Conservation (phyloP, 2,888 invertebrate genomes). For the Leptinotarsa peninsularis region DNA sequence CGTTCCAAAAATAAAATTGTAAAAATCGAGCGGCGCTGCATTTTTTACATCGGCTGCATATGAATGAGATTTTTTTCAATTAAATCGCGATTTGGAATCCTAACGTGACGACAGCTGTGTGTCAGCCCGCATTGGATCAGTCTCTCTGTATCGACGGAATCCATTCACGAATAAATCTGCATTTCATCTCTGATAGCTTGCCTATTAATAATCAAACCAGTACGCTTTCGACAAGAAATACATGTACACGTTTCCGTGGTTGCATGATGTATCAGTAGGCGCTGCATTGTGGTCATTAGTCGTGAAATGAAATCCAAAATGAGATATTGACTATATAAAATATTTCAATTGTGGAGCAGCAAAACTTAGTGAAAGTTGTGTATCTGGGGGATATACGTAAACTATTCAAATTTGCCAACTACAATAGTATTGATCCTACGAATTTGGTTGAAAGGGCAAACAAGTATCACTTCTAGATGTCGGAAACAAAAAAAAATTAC, state of each 20-base stretch:
- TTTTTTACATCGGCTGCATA: conserved; percentile 67
- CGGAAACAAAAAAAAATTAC: too few relatives aligned
- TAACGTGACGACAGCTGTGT: conserved; percentile 59
- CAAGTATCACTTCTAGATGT: too few relatives aligned
- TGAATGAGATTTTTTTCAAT: conserved; percentile 68
- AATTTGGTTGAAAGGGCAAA: too few relatives aligned
- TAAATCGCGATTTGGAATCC: conserved; percentile 65
- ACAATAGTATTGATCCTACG: too few relatives aligned
- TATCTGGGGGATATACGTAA: too few relatives aligned
- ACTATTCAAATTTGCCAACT: too few relatives aligned
- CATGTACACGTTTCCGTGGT: conserved; percentile 2
- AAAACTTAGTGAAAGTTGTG: too few relatives aligned
- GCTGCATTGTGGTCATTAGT: not conserved
- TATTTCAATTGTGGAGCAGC: too few relatives aligned
- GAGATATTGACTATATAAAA: not conserved
- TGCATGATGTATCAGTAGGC: conserved; percentile 8
- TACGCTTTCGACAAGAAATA: conserved; percentile 22
- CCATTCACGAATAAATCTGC: conserved; percentile 53
- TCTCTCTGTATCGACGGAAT: conserved; percentile 37
- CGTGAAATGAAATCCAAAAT: not conserved
- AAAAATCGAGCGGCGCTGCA: conserved; percentile 62
- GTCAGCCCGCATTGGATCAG: conserved; percentile 40
- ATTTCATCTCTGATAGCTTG: conserved; percentile 49
- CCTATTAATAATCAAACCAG: conserved; percentile 51
- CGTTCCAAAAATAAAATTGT: conserved; percentile 61